Conservation (phyloP, 1,140 invertebrate species). For the Planococcus citri region DNA sequence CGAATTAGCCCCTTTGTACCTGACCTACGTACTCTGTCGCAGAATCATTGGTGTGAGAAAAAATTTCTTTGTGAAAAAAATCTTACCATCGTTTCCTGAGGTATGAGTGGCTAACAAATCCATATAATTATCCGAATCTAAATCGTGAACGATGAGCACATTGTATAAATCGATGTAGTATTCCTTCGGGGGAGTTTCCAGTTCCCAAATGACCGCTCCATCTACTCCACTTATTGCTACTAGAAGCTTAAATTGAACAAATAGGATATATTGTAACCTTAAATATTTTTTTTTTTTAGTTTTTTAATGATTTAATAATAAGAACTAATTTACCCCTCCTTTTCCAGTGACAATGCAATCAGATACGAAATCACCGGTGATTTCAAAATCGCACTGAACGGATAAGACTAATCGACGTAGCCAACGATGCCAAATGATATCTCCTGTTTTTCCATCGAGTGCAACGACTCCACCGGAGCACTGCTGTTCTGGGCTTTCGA, state of each 20-base stretch:
- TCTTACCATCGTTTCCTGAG: constrained; percentile 26
- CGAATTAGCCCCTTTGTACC: too few relatives aligned
- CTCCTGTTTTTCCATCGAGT: constrained; percentile 55
- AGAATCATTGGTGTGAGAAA: too few relatives aligned
- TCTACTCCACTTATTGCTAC: background rate
- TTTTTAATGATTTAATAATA: too few relatives aligned
- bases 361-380: constrained; percentile 52
- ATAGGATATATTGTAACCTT: background rate
- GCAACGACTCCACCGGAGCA: constrained; percentile 68
- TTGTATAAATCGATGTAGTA: constrained; percentile 45
- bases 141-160: constrained; percentile 55
- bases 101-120: constrained; percentile 62
- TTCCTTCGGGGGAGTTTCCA: constrained; percentile 33
- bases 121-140: constrained; percentile 54
- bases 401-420: constrained; percentile 42
- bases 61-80: too few relatives aligned
- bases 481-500: constrained; percentile 30
- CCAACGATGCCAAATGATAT: constrained; percentile 64
- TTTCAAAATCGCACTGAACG: constrained; percentile 57
- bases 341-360: constrained; percentile 64
- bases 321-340: constrained; percentile 53
- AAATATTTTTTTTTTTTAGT: too few relatives aligned
- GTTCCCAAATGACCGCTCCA: constrained; percentile 28
- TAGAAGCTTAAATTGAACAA: background rate
- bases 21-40: too few relatives aligned